phyloP scores from a whole-genome alignment of 1,140 invertebrate genomes.

The Acarapis woodi region DNA sequence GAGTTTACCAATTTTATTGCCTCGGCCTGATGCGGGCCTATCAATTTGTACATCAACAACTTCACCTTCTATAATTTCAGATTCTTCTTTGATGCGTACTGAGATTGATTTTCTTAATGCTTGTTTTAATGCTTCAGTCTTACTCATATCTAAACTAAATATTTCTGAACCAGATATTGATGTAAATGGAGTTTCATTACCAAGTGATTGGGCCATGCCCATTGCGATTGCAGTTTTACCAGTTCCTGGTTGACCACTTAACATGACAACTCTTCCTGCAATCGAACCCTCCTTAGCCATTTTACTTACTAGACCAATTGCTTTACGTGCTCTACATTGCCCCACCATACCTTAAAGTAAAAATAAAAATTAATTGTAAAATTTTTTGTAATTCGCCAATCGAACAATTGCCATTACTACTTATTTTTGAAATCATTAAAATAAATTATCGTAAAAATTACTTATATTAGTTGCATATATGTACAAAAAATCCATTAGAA shows the following conservation, averaged over 20 bases:
- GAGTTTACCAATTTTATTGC: slow-evolving; percentile 61
- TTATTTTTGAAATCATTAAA: neutral
- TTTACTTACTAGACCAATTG: slow-evolving; percentile 72
- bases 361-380: slow-evolving; percentile 20
- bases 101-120: slow-evolving; percentile 90
- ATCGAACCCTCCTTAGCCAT: slow-evolving; percentile 98
- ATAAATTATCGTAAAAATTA: neutral
- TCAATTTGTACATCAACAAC: slow-evolving; percentile 94
- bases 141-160: slow-evolving; percentile 94
- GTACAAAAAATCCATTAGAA: no score
- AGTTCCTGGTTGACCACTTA: slow-evolving; percentile 87
- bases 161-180: slow-evolving; percentile 95
- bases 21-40: slow-evolving; percentile 45
- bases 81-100: slow-evolving; percentile 90
- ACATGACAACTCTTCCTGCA: slow-evolving; percentile 71
- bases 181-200: slow-evolving; percentile 84
- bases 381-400: neutral
- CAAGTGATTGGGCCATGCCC: slow-evolving; percentile 73
- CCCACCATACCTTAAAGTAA: slow-evolving; percentile 97
- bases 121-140: slow-evolving; percentile 91
- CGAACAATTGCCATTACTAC: neutral
- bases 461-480: no score
- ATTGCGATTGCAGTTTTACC: slow-evolving; percentile 95
- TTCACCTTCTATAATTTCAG: slow-evolving; percentile 94
- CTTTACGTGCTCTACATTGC: slow-evolving; percentile 59